These are phyloP conservation scores for Eurosta solidaginis DNA, from an alignment of 1,140 invertebrate species.

Conservation along the genomic window DNA sequence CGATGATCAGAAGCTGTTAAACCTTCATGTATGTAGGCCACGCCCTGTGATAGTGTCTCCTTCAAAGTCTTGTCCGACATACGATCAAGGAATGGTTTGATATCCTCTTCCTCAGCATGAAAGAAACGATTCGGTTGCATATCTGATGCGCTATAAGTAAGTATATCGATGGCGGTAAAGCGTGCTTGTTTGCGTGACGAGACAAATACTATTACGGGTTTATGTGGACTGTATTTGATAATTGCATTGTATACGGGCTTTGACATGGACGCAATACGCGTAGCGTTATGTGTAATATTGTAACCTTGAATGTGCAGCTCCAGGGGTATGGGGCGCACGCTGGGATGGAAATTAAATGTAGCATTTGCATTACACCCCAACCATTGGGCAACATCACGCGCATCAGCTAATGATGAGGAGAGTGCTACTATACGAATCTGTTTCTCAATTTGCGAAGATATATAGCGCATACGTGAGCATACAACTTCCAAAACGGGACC, in stretches of 20 bases:
- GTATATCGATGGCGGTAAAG: conserved; percentile 91
- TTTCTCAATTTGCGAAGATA: conserved; percentile 93
- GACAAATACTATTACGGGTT: conserved; percentile 96
- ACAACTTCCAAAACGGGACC: conserved; percentile 96
- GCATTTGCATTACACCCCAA: conserved; percentile 89
- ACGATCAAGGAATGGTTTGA: conserved; percentile 84
- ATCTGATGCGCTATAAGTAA: conserved; percentile 92
- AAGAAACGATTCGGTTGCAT: conserved; percentile 84
- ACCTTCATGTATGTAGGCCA: conserved; percentile 97
- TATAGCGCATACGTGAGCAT: conserved; percentile 96
- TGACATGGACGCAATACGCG: conserved; percentile 93
- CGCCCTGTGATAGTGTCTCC: conserved; percentile 88
- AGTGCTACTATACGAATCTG: conserved; percentile 95
- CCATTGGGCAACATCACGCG: conserved; percentile 95
- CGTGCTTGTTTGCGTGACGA: conserved; percentile 92
- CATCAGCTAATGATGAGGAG: conserved; percentile 92
- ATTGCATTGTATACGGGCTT: conserved; percentile 97
- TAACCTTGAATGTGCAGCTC: conserved; percentile 97
- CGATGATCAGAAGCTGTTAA: conserved; percentile 80
- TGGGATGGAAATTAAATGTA: conserved; percentile 98
- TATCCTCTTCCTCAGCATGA: conserved; percentile 83
- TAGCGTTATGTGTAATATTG: conserved; percentile 96
- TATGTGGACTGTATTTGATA: conserved; percentile 81
- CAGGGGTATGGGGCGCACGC: conserved; percentile 90
- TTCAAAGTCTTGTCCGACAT: conserved; percentile 87